These are phyloP conservation scores for Setipinna tenuifilis DNA, from an alignment of 2,797 vertebrate species.

Conservation along the genomic window DNA sequence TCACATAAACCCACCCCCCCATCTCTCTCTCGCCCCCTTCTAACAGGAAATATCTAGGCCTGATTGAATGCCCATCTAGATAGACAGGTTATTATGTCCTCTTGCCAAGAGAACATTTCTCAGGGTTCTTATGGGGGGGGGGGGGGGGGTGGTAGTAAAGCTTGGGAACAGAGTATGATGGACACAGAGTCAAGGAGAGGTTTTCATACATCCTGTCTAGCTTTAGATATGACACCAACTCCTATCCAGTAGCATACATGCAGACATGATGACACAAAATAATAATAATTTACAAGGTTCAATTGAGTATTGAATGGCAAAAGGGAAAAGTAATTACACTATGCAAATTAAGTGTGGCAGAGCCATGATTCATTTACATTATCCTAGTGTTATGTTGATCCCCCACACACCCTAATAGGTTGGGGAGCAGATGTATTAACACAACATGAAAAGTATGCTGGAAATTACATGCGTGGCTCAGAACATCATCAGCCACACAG, in stretches of 20 bases:
- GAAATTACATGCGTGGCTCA: conserved; percentile 20
- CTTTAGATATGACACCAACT: no score
- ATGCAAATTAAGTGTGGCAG: conserved; percentile 18
- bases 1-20: not conserved
- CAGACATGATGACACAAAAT: not conserved
- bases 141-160: not conserved
- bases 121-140: not conserved
- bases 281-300: not conserved
- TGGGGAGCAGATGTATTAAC: not conserved
- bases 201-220: no score
- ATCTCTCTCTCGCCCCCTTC: not conserved
- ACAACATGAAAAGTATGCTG: conserved; percentile 12
- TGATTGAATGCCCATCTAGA: conserved; percentile 10
- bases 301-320: conserved; percentile 18
- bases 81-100: not conserved
- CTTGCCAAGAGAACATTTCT: not conserved
- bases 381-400: conserved; percentile 4
- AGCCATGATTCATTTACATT: conserved; percentile 2
- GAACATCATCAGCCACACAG: conserved; percentile 26
- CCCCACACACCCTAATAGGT: not conserved
- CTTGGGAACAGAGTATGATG: not conserved
- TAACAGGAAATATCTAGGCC: not conserved
- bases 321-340: conserved; percentile 13
- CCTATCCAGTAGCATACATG: no score
- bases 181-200: no score